Percentiles rank a stretch among this genome's conserved stretches.
Conservation (phyloP, 1,140 invertebrate species). For the Hesperophylax magnus region DNA sequence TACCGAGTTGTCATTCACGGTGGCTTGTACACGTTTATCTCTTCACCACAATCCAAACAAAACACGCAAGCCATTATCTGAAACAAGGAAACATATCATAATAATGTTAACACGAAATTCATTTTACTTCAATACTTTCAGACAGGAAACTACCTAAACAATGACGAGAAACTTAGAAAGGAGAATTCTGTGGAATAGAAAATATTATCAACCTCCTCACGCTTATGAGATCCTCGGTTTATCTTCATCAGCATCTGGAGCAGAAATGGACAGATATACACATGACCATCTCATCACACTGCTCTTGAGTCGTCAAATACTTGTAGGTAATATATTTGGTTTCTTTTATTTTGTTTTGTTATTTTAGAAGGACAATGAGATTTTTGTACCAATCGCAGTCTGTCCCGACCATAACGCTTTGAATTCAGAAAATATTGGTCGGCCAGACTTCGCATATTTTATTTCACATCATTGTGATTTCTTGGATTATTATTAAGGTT, state of each 20-base stretch:
- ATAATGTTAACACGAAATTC: constrained; percentile 24
- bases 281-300: constrained; percentile 24
- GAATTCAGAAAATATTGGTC: constrained; percentile 27
- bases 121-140: constrained; percentile 19
- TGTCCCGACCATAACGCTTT: constrained; percentile 4
- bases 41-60: constrained; percentile 28
- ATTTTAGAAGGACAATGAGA: constrained; percentile 18
- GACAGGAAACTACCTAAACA: background rate
- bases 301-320: constrained; percentile 1
- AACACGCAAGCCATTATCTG: constrained; percentile 39
- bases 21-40: constrained; percentile 4
- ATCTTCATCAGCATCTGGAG: constrained; percentile 14
- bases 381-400: constrained; percentile 4
- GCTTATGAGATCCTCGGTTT: background rate
- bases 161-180: background rate
- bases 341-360: constrained; percentile 29
- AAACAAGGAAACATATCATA: constrained; percentile 34
- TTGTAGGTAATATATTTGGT: constrained; percentile 12
- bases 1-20: constrained; percentile 31
- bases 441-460: constrained; percentile 2
- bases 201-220: constrained; percentile 8
- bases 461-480: background rate
- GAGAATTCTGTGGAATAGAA: background rate
- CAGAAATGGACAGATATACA: constrained; percentile 18
- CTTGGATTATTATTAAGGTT: background rate